Base-by-base conservation (phyloP, 1,140 invertebrate genomes). In the Lycorma delicatula region DNA sequence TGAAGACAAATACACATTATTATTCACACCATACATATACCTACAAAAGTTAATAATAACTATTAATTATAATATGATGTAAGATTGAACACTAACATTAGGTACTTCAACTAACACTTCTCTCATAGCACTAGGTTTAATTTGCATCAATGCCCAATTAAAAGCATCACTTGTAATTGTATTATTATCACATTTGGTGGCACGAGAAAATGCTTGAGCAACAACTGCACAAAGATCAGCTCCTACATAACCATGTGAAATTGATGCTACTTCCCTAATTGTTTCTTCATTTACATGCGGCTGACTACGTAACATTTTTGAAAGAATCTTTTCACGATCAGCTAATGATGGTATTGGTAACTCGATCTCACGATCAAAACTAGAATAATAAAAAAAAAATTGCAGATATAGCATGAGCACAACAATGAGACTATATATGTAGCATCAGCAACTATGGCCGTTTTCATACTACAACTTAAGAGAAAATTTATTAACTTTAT, bases 181-280 rank as follows among this genome's bases (percentile, higher is more conserved):
- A 46, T 50, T 72, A 62, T 56, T 61, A 60, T 34, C 18, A 62
- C 27, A 25, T 18, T 31, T n/a, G 11, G 34, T 44, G 16, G 25
- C 22, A 82, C 79, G 64, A 77, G 74, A 54, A 85, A 71, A 23
- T 76, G 72, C n/a, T 87, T 85, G 63, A 85, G 78, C 11, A 83
- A 83, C 60, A 84, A 85, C 3, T 60, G 81, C 81, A 1, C 81
- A 75, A 27, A 97, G 73, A 78, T 97, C 92, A 12, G 89, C 87
- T 3, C 87, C 91, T 11, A 95, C 90, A 77, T 85, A 96, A 2
- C 91, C 92, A 73, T 95, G 91, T n/a, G n/a, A n/a, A n/a, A n/a
- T n/a, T n/a, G n/a, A n/a, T 23, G 89, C 85, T 41, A 76, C 72
- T 50, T 81, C 76, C 3, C 87, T 79, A 46, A 96, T 77, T 11